Evolutionary conservation across 2,797 vertebrate species (phyloP).

Genomic region (Adelosebastes latens): DNA sequence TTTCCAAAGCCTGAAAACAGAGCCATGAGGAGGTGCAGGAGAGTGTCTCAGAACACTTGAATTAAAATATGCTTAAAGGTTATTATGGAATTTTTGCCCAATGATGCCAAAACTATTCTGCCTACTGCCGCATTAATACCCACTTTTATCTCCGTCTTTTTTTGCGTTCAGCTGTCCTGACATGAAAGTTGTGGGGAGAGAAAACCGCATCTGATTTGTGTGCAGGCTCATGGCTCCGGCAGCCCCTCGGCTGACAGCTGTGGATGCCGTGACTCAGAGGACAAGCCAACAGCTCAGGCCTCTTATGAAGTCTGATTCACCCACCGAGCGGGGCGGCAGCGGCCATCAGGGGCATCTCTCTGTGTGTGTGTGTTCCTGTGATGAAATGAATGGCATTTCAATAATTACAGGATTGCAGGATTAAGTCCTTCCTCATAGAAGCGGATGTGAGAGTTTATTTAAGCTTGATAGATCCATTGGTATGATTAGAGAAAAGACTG

Average conservation of each 20-base stretch:
- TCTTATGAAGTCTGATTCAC: slow-evolving; percentile 31
- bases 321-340: background rate
- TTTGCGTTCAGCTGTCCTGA: slow-evolving; percentile 12
- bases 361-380: background rate
- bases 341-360: background rate
- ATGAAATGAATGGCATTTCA: slow-evolving; percentile 36
- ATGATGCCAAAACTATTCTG: too few relatives aligned
- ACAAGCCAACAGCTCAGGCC: slow-evolving; percentile 24
- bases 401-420: slow-evolving; percentile 20
- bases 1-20: too few relatives aligned
- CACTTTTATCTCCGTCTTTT: slow-evolving; percentile 10
- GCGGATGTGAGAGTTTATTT: slow-evolving; percentile 7
- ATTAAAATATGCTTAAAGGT: too few relatives aligned
- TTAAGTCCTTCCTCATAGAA: slow-evolving; percentile 10
- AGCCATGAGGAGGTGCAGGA: too few relatives aligned
- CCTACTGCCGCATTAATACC: background rate
- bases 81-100: too few relatives aligned
- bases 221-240: slow-evolving; percentile 24
- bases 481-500: slow-evolving; percentile 3
- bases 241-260: slow-evolving; percentile 38
- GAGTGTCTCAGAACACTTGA: too few relatives aligned
- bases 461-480: slow-evolving; percentile 1
- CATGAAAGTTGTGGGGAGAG: background rate
- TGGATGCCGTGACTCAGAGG: slow-evolving; percentile 49
- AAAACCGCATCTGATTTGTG: slow-evolving; percentile 32